Conservation (phyloP, 2,888 invertebrate genomes). For the Diaprepes abbreviatus region DNA sequence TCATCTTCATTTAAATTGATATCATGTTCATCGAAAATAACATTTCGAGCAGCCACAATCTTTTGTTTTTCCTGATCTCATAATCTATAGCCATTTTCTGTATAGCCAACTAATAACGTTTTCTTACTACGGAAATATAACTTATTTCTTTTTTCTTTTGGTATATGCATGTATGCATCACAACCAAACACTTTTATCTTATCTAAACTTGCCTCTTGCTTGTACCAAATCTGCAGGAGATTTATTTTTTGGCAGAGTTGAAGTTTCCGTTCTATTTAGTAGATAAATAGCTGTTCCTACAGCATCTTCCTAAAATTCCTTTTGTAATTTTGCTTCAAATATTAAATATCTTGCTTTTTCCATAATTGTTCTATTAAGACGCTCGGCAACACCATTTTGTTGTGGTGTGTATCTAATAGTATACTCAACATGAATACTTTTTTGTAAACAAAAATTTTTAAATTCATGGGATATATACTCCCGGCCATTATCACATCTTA, state of each 20-base stretch:
- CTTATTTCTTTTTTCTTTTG: too few relatives aligned
- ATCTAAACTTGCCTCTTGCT: constrained; percentile 9
- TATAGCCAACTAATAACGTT: background rate
- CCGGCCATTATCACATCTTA: constrained; percentile 46
- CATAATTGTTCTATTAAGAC: too few relatives aligned
- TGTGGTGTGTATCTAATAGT: constrained; percentile 43
- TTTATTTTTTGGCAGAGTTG: too few relatives aligned
- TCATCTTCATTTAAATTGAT: too few relatives aligned
- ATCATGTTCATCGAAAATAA: constrained; percentile 28
- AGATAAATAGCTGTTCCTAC: too few relatives aligned
- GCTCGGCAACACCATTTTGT: too few relatives aligned
- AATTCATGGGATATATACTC: constrained; percentile 47
- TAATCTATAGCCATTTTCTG: too few relatives aligned
- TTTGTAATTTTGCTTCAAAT: constrained; percentile 45
- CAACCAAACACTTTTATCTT: constrained; percentile 20
- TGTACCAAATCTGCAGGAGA: too few relatives aligned
- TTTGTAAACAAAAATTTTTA: constrained; percentile 43
- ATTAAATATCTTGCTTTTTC: constrained; percentile 30
- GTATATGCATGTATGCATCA: constrained; percentile 7
- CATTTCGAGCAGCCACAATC: too few relatives aligned
- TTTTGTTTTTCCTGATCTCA: too few relatives aligned
- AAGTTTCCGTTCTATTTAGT: too few relatives aligned
- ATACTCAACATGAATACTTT: constrained; percentile 47
- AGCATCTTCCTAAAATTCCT: constrained; percentile 46
- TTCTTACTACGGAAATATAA: constrained; percentile 13